Percentiles rank a stretch among this genome's conserved stretches.
These are phyloP conservation scores for Hydrozoanthus gracilis DNA, from an alignment of 92 coral and sea anemone genomes.

Conservation along the genomic window DNA sequence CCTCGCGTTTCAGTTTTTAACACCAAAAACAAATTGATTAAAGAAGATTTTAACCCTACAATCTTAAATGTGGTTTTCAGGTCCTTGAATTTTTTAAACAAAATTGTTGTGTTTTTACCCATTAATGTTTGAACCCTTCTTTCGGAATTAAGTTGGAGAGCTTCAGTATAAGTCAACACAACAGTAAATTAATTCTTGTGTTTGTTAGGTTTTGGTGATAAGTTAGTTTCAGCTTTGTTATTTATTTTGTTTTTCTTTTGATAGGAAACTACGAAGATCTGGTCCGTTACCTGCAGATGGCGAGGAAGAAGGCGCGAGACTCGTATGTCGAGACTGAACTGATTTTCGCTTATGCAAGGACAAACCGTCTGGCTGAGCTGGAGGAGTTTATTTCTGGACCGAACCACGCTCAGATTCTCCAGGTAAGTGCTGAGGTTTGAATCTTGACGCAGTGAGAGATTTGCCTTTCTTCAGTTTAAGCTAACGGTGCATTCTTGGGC, in stretches of 20 bases:
- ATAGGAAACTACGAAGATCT: conserved; percentile 95
- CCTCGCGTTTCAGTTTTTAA: too few species aligned
- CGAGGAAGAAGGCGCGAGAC: conserved; percentile 96
- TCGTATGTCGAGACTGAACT: conserved; percentile 94
- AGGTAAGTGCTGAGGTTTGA: conserved; percentile 57
- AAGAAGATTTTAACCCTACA: too few species aligned
- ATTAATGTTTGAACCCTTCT: too few species aligned
- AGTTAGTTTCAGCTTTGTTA: neutral
- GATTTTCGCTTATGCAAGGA: conserved; percentile 94
- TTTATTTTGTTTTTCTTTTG: neutral
- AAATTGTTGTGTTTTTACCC: too few species aligned
- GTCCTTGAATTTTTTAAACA: too few species aligned
- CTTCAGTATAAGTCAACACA: too few species aligned
- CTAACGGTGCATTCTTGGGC: too few species aligned
- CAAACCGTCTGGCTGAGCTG: conserved; percentile 95
- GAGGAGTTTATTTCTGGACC: conserved; percentile 99
- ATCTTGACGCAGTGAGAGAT: neutral
- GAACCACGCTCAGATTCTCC: conserved; percentile 97
- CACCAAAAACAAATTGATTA: too few species aligned
- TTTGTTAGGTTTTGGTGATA: neutral
- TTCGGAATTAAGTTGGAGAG: too few species aligned
- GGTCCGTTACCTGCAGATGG: conserved; percentile 97
- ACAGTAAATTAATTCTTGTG: neutral
- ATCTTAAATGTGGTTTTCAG: too few species aligned
- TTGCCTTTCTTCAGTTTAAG: neutral